Base-by-base conservation (phyloP, 2,797 vertebrate species). In the Phylloscopus collybita region DNA sequence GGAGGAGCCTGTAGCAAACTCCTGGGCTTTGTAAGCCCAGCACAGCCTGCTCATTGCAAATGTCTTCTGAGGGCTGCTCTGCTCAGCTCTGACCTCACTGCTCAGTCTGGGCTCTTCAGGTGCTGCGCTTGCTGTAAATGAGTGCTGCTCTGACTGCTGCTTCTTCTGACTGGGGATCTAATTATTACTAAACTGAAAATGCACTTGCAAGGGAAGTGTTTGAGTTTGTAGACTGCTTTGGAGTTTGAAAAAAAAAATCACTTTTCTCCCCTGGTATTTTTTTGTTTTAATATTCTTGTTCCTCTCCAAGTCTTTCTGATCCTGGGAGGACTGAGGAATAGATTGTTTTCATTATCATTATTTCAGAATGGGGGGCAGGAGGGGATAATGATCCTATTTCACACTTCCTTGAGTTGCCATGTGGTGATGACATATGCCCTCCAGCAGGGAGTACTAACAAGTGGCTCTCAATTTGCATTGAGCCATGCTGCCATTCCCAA, bases 401-500 rank as follows among this genome's bases (percentile, higher is more conserved):
- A 91, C 76, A 65, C 86, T 81, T 92, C 42, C 20, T 3, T 91
- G 84, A 42, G 22, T 75, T 91, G 51, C 80, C 66, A 66, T 91
- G 92, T 69, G 84, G 64, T 82, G 51, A 47, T 88, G 92, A 80
- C 80, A 88, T 90, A 74, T 29, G 83, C 78, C 86, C 80, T 90
- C 47, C 64, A 81, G 83, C 47, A 71, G 61, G 70, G 80, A 83
- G 45, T 19, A 38, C 30, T 91, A 44, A 75, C 57, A 11, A 80
- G 45, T 26, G 38, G 42, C 26, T 92, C 75, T 42, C 36, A 44
- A 10, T 67, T 84, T 87, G 49, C 76, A 44, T 23, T 29, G 22
- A 89, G 34, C 44, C 45, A 3, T 29, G 7, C 17, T 93, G 71
- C 47, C 18, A 9, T 76, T 81, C 66, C 51, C 51, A 13, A 81